These are phyloP conservation scores for Sitophilus oryzae DNA, from an alignment of 1,140 invertebrate genomes.

Conservation along the genomic window DNA sequence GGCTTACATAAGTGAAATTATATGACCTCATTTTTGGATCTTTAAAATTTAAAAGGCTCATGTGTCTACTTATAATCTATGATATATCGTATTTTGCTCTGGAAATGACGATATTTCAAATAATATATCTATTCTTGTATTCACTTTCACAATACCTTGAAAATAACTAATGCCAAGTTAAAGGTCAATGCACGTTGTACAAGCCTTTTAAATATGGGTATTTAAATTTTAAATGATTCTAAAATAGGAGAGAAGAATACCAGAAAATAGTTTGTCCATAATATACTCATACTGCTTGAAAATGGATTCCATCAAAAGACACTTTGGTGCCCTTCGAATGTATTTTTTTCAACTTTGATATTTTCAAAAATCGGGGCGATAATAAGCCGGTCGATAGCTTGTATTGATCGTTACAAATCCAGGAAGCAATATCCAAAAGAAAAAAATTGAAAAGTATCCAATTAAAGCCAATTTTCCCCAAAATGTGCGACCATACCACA, in stretches of 20 bases:
- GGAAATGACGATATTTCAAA: no score
- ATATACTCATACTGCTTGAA: no score
- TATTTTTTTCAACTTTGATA: constrained; percentile 5
- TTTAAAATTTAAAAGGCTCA: constrained; percentile 22
- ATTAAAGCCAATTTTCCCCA: neutral
- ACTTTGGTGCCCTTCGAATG: constrained; percentile 1
- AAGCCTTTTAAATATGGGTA: constrained; percentile 15
- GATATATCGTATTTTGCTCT: no score
- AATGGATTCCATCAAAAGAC: no score
- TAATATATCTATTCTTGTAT: no score
- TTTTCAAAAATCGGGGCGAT: neutral
- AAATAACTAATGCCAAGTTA: neutral
- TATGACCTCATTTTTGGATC: constrained; percentile 21
- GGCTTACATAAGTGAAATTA: constrained; percentile 14
- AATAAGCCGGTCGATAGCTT: constrained; percentile 5
- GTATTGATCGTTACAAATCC: neutral
- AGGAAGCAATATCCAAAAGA: neutral
- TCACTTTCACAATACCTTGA: neutral
- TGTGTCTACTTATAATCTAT: no score
- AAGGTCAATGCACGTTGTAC: constrained; percentile 10
- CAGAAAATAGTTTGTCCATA: no score
- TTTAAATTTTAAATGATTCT: constrained; percentile 22
- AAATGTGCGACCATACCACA: constrained; percentile 11
- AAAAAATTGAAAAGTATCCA: neutral
- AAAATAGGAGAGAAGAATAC: no score